These are phyloP conservation scores for Festucalex cinctus DNA, from an alignment of 2,113 vertebrate species.

Conservation along the genomic window DNA sequence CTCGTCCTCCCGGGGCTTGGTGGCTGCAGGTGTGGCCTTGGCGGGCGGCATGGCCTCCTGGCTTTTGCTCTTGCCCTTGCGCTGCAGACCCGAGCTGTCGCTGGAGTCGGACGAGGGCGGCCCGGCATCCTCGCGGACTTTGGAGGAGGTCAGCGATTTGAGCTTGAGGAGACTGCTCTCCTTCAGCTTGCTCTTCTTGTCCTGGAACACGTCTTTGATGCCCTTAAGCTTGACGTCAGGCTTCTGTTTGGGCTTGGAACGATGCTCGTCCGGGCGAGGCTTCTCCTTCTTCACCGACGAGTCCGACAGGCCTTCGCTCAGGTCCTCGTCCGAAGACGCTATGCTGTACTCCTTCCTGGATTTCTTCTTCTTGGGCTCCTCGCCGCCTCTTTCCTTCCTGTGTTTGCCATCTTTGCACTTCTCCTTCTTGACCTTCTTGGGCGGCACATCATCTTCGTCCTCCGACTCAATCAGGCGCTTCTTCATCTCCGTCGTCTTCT, in stretches of 20 bases:
- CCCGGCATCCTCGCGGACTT: slow-evolving; percentile 72
- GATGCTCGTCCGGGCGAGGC: slow-evolving; percentile 49
- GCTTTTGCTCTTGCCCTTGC: slow-evolving; percentile 60
- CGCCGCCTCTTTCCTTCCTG: slow-evolving; percentile 72
- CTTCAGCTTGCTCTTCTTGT: slow-evolving; percentile 72
- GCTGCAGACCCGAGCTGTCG: slow-evolving; percentile 65
- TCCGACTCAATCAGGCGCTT: slow-evolving; percentile 65
- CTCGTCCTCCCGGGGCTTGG: slow-evolving; percentile 65
- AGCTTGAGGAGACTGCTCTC: slow-evolving; percentile 70
- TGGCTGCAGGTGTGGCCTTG: slow-evolving; percentile 26
- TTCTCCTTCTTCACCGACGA: slow-evolving; percentile 48
- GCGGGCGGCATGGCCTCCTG: slow-evolving; percentile 38
- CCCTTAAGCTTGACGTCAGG: slow-evolving; percentile 70
- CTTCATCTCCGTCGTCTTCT: slow-evolving; percentile 76
- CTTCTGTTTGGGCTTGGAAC: slow-evolving; percentile 80
- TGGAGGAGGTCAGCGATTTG: slow-evolving; percentile 64
- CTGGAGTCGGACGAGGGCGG: slow-evolving; percentile 67
- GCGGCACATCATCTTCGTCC: slow-evolving; percentile 75
- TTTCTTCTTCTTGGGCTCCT: slow-evolving; percentile 71
- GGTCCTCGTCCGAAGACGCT: slow-evolving; percentile 63
- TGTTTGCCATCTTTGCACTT: slow-evolving; percentile 79
- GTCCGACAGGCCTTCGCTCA: slow-evolving; percentile 61
- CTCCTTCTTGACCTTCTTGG: slow-evolving; percentile 87
- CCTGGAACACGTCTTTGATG: slow-evolving; percentile 65
- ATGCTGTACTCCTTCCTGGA: slow-evolving; percentile 57